Base-by-base conservation (phyloP, 1,140 invertebrate species). In the Lithobius niger region DNA sequence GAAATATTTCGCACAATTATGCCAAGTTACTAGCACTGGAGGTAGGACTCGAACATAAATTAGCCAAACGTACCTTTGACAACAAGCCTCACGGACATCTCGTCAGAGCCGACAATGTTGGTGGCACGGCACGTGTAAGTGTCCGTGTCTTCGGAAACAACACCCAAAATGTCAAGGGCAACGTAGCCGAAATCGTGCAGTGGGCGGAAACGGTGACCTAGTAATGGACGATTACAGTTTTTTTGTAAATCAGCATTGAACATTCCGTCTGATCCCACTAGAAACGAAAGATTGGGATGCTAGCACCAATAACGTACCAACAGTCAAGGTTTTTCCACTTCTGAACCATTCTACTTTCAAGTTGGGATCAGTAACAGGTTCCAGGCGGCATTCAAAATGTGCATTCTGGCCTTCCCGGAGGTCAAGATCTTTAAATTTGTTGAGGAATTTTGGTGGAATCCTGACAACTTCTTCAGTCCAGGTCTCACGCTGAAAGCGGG, bases 181-280 rank as follows among this genome's bases (percentile, higher is more conserved):
- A 94, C 89, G 65, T 94, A 95, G 15, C 91, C 92, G 69, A 97
- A 96, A 65, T 96, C 93, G 67, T 95, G 89, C 65, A 94, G 93
- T 55, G 89, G 90, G 61, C 88, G 79, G 75, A 94, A 94, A 60
- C 92, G 79, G 67, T 90, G 87, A 56, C 88, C 65, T 60, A 36
- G 6, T 27, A 6, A 27, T 6, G n/a, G 19, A 50, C 3, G 27
- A 27, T 36, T 36, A n/a, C 31, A 36, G 10, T 36, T n/a, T 36
- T 36, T 10, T 36, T 36, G 10, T 36, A 36, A 10, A 10, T 36
- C 31, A 36, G 31, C 57, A 54, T n/a, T n/a, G n/a, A n/a, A n/a
- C n/a, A n/a, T n/a, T n/a, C n/a, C n/a, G n/a, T n/a, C n/a, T n/a
- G n/a, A n/a, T n/a, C n/a, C n/a, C n/a, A n/a, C n/a, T n/a, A n/a